Evolutionary conservation across 2,888 invertebrate genomes (phyloP), one percentile per base, ranked within the genome.

Genomic region (Volucella inflata): DNA sequence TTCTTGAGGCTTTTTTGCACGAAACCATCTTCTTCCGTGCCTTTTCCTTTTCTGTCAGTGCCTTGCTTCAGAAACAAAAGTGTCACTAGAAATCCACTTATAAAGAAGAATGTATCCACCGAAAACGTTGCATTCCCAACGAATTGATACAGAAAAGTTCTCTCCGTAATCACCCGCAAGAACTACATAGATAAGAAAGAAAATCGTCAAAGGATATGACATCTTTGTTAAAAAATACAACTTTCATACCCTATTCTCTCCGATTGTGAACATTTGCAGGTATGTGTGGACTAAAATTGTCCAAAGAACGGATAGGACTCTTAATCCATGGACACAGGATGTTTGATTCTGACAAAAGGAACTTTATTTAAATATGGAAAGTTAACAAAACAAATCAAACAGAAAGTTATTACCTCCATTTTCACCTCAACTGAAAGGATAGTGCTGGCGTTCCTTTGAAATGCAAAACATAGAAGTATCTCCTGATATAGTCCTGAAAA

Each of bases 261-360:
- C 95, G 62, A 97, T 95, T 88, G 95, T 94, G 92, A 96, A 97
- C 88, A 97, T 94, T 88, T 96, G 95, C 83, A 97, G 93, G 91
- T 97, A 97, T 0, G 96, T 96, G 91, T 97, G 96, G 46, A 97
- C 96, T 94, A 97, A 94, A 88, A 97, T 96, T 70, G 96, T 96
- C 96, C 96, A 97, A 9, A 95, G 93, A 75, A 96, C 94, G 1
- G 96, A 96, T 89, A 96, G 93, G 75, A 96, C 96, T 88, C 96
- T 93, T 88, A 96, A 93, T 21, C 96, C 96, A 89, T 96, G 96
- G 53, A 96, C 93, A 90, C 96, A 96, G 60, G 95, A 95, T 64
- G 96, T 94, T 12, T 95, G 94, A 72, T 95, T 95, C 88, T 95
- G 94, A 17, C 11, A 3, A 68, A 55, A 36, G 42, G 9, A 44